Evolutionary conservation across 2,888 invertebrate species (phyloP).

Genomic region (Dermolepida albohirtum): DNA sequence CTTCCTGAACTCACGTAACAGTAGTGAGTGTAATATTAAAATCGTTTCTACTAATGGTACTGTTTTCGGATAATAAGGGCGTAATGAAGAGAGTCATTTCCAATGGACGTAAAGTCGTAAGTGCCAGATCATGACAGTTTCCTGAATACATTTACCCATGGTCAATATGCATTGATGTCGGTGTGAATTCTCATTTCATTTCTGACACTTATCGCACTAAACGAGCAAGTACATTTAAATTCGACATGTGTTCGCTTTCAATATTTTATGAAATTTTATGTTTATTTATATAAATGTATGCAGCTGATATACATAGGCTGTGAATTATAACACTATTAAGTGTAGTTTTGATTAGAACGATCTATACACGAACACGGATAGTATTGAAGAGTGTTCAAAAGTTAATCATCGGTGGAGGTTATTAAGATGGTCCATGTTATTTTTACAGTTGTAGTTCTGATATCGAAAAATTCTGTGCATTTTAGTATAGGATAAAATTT

Average conservation of each 20-base stretch:
- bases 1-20: not conserved
- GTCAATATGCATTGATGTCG: slow-evolving; percentile 39
- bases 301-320: not conserved
- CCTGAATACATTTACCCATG: slow-evolving; percentile 33
- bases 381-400: too few relatives aligned
- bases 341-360: too few relatives aligned
- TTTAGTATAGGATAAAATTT: too few relatives aligned
- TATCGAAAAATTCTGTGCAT: too few relatives aligned
- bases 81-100: slow-evolving; percentile 26
- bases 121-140: slow-evolving; percentile 30
- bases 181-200: slow-evolving; percentile 17
- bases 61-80: slow-evolving; percentile 24
- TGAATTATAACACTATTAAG: too few relatives aligned
- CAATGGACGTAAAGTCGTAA: slow-evolving; percentile 36
- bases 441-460: too few relatives aligned
- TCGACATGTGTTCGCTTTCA: not conserved
- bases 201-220: not conserved
- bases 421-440: too few relatives aligned
- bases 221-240: slow-evolving; percentile 5
- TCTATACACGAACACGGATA: too few relatives aligned
- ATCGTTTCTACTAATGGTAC: slow-evolving; percentile 17
- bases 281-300: too few relatives aligned
- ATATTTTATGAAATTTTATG: slow-evolving; percentile 3
- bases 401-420: too few relatives aligned
- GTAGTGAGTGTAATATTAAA: not conserved